These are phyloP conservation scores for Paracentrotus lividus DNA, from an alignment of 53 echinoderm and acorn worm genomes.

Conservation along the genomic window DNA sequence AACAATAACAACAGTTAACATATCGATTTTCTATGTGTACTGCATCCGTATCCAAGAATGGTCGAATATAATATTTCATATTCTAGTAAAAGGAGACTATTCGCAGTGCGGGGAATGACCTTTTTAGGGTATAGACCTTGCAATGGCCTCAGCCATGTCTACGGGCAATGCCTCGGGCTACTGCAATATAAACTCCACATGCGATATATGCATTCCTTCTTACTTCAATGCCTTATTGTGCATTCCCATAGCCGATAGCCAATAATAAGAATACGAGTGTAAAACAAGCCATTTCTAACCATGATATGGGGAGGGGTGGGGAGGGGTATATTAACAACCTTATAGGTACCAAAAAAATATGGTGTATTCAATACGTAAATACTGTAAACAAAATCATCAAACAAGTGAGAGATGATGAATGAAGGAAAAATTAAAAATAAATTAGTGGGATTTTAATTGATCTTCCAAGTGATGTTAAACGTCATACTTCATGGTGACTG, in stretches of 20 bases:
- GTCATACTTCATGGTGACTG: no score
- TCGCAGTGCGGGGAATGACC: conserved; percentile 15
- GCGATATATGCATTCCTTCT: background rate
- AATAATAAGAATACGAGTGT: conserved; percentile 4
- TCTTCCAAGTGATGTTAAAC: no score
- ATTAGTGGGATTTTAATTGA: no score
- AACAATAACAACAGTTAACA: no score
- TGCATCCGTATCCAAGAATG: background rate
- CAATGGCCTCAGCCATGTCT: background rate
- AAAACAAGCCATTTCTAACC: conserved; percentile 20
- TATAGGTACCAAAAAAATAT: no score
- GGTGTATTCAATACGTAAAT: no score
- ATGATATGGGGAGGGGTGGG: background rate
- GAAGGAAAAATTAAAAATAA: no score
- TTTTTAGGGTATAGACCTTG: conserved; percentile 31
- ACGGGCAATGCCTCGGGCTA: background rate
- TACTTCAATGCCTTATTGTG: conserved; percentile 31
- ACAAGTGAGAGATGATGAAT: no score
- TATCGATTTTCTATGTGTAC: no score
- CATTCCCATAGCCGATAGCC: background rate
- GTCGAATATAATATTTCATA: conserved; percentile 55
- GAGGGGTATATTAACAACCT: background rate
- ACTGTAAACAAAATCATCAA: no score
- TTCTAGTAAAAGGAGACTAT: background rate
- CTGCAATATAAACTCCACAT: conserved; percentile 23